These are phyloP conservation scores for Otis tarda DNA, from an alignment of 2,113 vertebrate genomes.

Conservation along the genomic window DNA sequence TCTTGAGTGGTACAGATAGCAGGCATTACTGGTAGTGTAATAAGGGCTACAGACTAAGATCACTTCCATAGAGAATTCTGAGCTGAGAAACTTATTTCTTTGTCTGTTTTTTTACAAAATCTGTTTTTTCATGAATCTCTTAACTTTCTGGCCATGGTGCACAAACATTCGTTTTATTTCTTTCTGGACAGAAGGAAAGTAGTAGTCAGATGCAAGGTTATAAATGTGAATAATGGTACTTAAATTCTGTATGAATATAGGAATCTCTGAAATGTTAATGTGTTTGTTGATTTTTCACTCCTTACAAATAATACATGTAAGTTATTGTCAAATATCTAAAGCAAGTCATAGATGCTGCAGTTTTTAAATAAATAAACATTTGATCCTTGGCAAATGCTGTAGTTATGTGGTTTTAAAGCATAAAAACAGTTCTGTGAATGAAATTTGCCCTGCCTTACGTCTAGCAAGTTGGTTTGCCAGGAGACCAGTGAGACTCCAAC, in stretches of 20 bases:
- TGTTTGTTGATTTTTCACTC: conserved; percentile 5
- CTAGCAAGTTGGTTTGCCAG: not conserved
- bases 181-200: not conserved
- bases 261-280: not conserved
- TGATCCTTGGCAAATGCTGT: not conserved
- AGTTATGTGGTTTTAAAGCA: not conserved
- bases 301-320: not conserved
- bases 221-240: not conserved
- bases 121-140: not conserved
- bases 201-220: not conserved
- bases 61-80: not conserved
- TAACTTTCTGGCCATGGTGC: not conserved
- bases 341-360: not conserved
- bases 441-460: not conserved
- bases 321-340: conserved; percentile 2
- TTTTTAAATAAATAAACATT: conserved; percentile 23
- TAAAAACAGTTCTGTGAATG: not conserved
- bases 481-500: not conserved
- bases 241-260: not conserved
- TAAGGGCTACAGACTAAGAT: not conserved
- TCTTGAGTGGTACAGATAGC: not conserved
- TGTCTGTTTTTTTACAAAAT: not conserved
- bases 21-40: not conserved
- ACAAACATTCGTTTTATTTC: not conserved
- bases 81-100: not conserved